A percentile compares a stretch with the other conserved stretches of the same genome.
phyloP scores from a whole-genome alignment of 2,888 invertebrate genomes.

The Melolontha melolontha region DNA sequence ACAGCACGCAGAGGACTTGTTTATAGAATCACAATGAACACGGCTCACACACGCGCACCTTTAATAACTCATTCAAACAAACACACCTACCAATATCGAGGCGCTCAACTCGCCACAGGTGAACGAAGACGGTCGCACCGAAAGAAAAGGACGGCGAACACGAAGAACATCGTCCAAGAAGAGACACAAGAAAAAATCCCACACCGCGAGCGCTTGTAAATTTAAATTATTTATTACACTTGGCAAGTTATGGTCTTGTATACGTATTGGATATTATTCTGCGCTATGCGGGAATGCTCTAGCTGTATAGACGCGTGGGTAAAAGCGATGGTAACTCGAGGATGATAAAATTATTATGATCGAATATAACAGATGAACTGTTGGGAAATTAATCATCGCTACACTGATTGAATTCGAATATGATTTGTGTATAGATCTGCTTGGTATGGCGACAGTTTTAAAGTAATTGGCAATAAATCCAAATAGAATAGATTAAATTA shows the following conservation, averaged over 20 bases:
- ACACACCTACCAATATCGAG: constrained; percentile 44
- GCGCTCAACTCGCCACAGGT: constrained; percentile 25
- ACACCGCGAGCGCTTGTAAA: constrained; percentile 20
- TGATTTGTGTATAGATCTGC: no score
- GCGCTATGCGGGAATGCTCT: no score
- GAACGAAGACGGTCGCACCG: constrained; percentile 8
- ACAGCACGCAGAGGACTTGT: constrained; percentile 39
- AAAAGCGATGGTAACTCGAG: no score
- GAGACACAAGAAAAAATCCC: constrained; percentile 1
- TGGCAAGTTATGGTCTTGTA: constrained; percentile 32
- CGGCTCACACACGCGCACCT: constrained; percentile 22
- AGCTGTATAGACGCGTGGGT: no score
- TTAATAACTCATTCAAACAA: constrained; percentile 43
- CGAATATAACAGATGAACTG: no score
- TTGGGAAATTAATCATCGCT: no score
- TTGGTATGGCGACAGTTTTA: no score
- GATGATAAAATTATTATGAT: no score
- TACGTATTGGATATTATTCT: neutral
- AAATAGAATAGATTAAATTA: no score
- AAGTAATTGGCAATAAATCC: no score
- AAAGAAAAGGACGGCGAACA: neutral
- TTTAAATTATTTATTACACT: constrained; percentile 34
- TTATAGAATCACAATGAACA: constrained; percentile 44
- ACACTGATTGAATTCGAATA: no score
- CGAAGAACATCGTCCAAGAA: neutral